A percentile compares a stretch with the other conserved stretches of the same genome.
phyloP scores from a whole-genome alignment of 2,888 invertebrate genomes.

The Acholoe squamosa region DNA sequence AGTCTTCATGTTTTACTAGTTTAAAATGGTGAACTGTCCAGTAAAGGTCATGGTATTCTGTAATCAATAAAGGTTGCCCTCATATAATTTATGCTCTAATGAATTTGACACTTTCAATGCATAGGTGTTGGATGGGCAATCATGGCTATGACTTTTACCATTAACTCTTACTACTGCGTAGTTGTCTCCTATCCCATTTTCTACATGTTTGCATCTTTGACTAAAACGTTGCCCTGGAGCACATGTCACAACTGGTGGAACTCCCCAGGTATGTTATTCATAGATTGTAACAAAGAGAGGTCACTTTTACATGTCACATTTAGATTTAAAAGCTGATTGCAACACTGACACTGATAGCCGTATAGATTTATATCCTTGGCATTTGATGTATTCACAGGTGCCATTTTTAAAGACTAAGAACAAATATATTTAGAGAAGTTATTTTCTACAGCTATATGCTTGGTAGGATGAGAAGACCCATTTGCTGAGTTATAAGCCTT shows the following conservation, averaged over 20 bases:
- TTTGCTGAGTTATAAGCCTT: no score
- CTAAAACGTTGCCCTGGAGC: slow-evolving; percentile 67
- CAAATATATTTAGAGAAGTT: no score
- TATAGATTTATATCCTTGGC: not conserved
- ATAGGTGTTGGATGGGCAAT: slow-evolving; percentile 22
- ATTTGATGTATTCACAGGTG: no score
- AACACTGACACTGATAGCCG: not conserved
- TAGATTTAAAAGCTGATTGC: not conserved
- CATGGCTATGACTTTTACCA: not conserved
- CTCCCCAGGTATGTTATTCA: slow-evolving; percentile 65
- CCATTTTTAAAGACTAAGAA: no score
- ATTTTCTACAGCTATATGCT: no score
- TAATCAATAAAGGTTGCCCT: no score
- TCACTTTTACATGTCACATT: not conserved
- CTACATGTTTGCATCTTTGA: slow-evolving; percentile 69
- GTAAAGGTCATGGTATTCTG: no score
- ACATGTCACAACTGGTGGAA: slow-evolving; percentile 69
- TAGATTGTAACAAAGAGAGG: not conserved
- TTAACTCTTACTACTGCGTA: slow-evolving; percentile 68
- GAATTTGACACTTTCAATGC: no score
- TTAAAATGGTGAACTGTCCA: no score
- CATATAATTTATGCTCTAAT: no score
- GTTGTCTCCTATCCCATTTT: slow-evolving; percentile 66
- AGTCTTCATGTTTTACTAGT: no score
- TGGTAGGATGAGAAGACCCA: no score